Evolutionary conservation across 2,113 vertebrate genomes (phyloP).

Genomic region (Oryzias curvinotus): DNA sequence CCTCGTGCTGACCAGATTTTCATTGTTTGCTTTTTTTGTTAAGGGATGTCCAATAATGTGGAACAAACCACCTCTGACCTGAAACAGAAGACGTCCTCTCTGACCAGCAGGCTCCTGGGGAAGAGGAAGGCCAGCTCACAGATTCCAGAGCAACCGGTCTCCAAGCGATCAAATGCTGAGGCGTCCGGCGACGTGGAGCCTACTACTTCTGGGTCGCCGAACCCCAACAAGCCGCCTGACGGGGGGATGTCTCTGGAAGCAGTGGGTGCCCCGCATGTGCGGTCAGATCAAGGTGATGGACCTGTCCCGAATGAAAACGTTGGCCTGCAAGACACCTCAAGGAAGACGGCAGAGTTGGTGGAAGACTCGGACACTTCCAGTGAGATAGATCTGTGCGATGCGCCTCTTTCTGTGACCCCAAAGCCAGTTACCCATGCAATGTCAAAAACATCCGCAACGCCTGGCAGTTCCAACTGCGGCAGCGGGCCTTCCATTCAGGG

Average conservation of each 20-base stretch:
- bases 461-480: constrained; percentile 5
- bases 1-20: not conserved
- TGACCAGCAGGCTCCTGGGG: constrained; percentile 53
- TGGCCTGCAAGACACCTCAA: constrained; percentile 2
- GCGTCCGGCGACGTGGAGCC: not conserved
- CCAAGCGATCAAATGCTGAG: constrained; percentile 35
- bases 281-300: not conserved
- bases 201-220: constrained; percentile 24
- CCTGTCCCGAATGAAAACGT: constrained; percentile 1
- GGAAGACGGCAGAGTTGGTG: constrained; percentile 1
- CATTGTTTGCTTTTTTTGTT: constrained; percentile 12
- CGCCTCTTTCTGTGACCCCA: constrained; percentile 28
- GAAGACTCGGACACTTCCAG: constrained; percentile 43
- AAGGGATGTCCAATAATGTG: constrained; percentile 36
- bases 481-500: constrained; percentile 4
- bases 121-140: constrained; percentile 63
- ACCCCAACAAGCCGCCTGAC: not conserved
- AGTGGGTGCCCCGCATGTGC: constrained; percentile 7
- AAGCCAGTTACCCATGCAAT: constrained; percentile 18
- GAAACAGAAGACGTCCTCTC: constrained; percentile 18
- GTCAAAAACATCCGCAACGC: constrained; percentile 19
- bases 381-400: constrained; percentile 62
- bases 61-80: constrained; percentile 11
- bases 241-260: not conserved
- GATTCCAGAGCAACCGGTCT: constrained; percentile 32